Conservation (phyloP, 2,888 invertebrate genomes). For the Apodemia duryi region DNA sequence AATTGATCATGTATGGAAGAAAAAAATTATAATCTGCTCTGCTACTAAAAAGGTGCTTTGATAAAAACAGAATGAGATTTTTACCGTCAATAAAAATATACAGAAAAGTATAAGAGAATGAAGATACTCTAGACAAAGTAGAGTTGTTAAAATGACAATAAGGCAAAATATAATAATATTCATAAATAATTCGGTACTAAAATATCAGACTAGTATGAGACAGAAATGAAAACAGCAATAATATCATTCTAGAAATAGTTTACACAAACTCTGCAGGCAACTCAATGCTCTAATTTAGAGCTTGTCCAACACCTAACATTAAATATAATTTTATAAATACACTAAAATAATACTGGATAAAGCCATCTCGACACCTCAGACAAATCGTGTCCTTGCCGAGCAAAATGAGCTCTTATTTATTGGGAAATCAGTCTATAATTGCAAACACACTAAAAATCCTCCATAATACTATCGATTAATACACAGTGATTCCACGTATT, state of each 20-base stretch:
- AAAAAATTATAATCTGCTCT: no score
- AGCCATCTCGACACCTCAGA: slow-evolving; percentile 19
- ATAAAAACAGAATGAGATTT: no score
- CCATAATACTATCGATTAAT: slow-evolving; percentile 69
- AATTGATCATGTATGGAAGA: no score
- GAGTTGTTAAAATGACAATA: background rate
- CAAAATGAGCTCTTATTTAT: slow-evolving; percentile 25
- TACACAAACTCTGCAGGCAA: slow-evolving; percentile 1
- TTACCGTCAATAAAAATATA: no score
- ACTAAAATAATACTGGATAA: slow-evolving; percentile 39
- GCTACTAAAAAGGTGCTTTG: no score
- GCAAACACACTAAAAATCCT: slow-evolving; percentile 26
- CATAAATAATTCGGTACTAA: background rate
- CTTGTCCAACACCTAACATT: background rate
- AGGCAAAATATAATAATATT: background rate
- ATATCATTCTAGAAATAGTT: background rate
- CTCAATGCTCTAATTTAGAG: background rate
- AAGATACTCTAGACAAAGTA: background rate
- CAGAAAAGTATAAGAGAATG: no score
- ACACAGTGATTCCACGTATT: slow-evolving; percentile 78
- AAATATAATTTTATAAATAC: slow-evolving; percentile 18
- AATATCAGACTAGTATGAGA: background rate
- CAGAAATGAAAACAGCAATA: background rate
- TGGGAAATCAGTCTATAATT: slow-evolving; percentile 36
- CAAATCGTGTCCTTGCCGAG: slow-evolving; percentile 3